phyloP scores from a whole-genome alignment of 2,113 vertebrate genomes.

The Chrysemys picta region DNA sequence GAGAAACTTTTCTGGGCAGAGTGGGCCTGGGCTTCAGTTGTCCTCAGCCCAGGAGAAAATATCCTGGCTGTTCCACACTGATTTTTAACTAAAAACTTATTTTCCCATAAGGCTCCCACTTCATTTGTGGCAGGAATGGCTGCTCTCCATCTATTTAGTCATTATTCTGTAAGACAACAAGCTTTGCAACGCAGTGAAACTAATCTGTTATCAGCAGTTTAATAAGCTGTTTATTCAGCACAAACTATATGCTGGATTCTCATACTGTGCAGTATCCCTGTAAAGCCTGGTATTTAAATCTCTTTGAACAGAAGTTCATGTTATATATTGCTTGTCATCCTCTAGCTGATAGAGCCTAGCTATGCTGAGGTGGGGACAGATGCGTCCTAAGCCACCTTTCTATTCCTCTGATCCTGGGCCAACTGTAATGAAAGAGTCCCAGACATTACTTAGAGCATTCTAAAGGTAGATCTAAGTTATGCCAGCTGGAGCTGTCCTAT shows the following conservation, averaged over 20 bases:
- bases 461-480: background rate
- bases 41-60: background rate
- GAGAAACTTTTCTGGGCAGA: background rate
- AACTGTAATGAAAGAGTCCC: background rate
- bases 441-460: background rate
- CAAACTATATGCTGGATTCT: background rate
- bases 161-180: background rate
- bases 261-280: background rate
- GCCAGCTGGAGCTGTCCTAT: background rate
- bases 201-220: background rate
- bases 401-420: accelerated
- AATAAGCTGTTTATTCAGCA: background rate
- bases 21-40: background rate
- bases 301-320: background rate
- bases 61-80: background rate
- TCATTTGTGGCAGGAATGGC: background rate
- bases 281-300: background rate
- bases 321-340: background rate
- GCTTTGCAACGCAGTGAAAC: background rate
- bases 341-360: background rate
- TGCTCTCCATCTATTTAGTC: background rate
- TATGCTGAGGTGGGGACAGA: background rate
- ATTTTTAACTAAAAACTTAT: background rate
- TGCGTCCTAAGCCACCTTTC: background rate
- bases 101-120: background rate